Evolutionary conservation across 2,888 invertebrate genomes (phyloP).

Genomic region (Lymantria monacha): DNA sequence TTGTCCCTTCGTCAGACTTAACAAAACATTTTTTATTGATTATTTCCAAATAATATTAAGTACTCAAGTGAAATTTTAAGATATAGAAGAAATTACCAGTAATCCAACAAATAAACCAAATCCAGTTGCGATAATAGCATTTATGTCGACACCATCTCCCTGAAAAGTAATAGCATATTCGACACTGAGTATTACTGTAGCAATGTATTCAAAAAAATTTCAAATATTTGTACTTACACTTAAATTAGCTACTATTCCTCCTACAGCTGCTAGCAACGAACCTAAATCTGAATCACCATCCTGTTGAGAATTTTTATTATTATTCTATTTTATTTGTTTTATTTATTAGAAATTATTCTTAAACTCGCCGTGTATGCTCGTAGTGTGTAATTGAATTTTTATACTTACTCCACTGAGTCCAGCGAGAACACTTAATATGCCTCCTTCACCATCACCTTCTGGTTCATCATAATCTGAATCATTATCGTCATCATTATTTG

Average conservation of each 20-base stretch:
- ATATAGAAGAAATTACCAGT: slow-evolving; percentile 45
- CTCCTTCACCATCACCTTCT: slow-evolving; percentile 71
- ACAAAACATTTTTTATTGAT: not conserved
- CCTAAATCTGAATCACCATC: slow-evolving; percentile 75
- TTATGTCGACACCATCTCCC: slow-evolving; percentile 75
- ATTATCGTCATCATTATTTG: slow-evolving; percentile 29
- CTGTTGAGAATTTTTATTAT: slow-evolving; percentile 32
- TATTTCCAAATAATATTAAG: not conserved
- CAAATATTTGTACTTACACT: slow-evolving; percentile 58
- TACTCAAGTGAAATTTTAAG: not conserved
- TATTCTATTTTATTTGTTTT: not conserved
- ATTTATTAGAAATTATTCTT: no score
- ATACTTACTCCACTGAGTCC: slow-evolving; percentile 72
- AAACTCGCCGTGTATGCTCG: no score
- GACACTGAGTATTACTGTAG: not conserved
- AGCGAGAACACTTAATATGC: slow-evolving; percentile 67
- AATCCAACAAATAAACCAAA: slow-evolving; percentile 72
- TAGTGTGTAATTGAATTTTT: not conserved
- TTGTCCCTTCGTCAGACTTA: slow-evolving; percentile 69
- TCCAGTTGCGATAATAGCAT: slow-evolving; percentile 65
- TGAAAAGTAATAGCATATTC: slow-evolving; percentile 33
- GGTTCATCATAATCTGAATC: slow-evolving; percentile 67
- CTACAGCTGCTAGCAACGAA: slow-evolving; percentile 66
- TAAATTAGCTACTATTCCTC: slow-evolving; percentile 68
- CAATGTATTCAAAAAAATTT: no score